Conservation (phyloP, 2,113 vertebrate species). For the Egretta garzetta region DNA sequence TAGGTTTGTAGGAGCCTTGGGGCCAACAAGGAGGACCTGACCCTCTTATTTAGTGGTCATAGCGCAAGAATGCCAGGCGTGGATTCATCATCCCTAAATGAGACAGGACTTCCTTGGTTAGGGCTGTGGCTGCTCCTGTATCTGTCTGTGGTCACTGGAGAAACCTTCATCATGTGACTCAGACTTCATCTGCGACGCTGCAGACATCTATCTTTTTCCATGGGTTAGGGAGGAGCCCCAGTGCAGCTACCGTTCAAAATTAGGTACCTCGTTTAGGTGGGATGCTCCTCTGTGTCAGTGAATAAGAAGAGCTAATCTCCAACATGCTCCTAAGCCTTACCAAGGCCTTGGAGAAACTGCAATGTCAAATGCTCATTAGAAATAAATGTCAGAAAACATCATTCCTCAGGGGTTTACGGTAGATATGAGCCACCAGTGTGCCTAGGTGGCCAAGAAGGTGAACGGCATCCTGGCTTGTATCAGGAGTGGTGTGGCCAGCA, state of each 20-base stretch:
- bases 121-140: not conserved
- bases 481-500: too few relatives aligned
- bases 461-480: too few relatives aligned
- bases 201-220: not conserved
- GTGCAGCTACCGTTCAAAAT: not conserved
- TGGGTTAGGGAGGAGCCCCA: not conserved
- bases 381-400: not conserved
- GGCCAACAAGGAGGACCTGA: not conserved
- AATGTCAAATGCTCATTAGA: not conserved
- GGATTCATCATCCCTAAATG: not conserved
- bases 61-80: not conserved
- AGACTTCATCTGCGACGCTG: fast-evolving
- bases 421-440: too few relatives aligned
- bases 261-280: not conserved
- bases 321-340: not conserved
- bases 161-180: not conserved
- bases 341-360: not conserved
- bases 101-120: not conserved
- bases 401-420: not conserved
- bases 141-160: not conserved
- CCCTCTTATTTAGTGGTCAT: not conserved
- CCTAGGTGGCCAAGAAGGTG: too few relatives aligned
- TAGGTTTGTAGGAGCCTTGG: not conserved
- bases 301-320: not conserved
- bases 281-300: not conserved